phyloP scores from a whole-genome alignment of 1,140 invertebrate genomes.

The Scaptomyza montana region DNA sequence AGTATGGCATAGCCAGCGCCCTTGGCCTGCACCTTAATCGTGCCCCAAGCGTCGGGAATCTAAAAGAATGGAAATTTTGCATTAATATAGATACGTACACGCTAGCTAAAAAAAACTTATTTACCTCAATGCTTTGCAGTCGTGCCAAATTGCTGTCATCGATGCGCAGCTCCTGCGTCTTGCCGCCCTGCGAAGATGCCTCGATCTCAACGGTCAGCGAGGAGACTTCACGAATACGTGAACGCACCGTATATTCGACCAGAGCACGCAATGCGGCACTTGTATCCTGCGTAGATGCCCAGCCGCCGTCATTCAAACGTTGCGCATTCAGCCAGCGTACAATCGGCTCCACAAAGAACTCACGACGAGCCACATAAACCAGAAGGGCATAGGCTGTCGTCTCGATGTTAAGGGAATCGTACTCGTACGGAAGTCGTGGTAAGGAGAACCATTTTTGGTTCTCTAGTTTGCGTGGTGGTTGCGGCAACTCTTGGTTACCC shows the following conservation, averaged over 20 bases:
- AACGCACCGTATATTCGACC: slow-evolving; percentile 94
- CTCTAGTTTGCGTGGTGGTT: slow-evolving; percentile 92
- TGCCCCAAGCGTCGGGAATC: slow-evolving; percentile 96
- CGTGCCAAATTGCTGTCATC: slow-evolving; percentile 90
- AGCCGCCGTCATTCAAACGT: slow-evolving; percentile 95
- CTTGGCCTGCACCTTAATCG: slow-evolving; percentile 94
- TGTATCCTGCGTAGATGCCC: slow-evolving; percentile 95
- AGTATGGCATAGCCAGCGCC: slow-evolving; percentile 96
- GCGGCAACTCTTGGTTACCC: slow-evolving; percentile 90
- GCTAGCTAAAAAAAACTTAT: not conserved
- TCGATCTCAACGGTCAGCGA: slow-evolving; percentile 91
- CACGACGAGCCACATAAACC: slow-evolving; percentile 93
- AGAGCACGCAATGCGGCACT: slow-evolving; percentile 94
- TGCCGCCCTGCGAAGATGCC: slow-evolving; percentile 91
- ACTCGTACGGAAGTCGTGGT: slow-evolving; percentile 93
- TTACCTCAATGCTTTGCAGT: slow-evolving; percentile 90
- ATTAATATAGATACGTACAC: not conserved
- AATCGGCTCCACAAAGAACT: slow-evolving; percentile 91
- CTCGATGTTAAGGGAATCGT: slow-evolving; percentile 96
- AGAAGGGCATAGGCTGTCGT: slow-evolving; percentile 96
- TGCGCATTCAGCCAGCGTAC: slow-evolving; percentile 97
- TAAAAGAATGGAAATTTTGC: slow-evolving; percentile 65
- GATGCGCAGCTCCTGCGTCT: slow-evolving; percentile 88
- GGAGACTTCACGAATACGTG: slow-evolving; percentile 94
- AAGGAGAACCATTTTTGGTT: slow-evolving; percentile 95